Evolutionary conservation across 2,888 invertebrate species (phyloP).

Genomic region (Malthinus seriepunctatus): DNA sequence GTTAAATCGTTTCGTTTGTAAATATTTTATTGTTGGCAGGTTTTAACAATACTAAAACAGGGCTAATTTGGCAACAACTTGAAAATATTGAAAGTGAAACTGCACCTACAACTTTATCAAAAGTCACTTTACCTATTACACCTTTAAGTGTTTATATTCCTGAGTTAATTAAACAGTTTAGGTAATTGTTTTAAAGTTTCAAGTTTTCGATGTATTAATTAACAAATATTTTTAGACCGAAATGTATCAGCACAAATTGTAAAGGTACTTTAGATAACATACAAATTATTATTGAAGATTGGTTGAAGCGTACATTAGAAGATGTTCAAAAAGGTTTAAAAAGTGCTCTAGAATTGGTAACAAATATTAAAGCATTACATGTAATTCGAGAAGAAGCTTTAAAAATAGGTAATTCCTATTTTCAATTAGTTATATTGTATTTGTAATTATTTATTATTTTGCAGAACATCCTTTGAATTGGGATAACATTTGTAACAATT

Average conservation of each 20-base stretch:
- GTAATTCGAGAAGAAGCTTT: slow-evolving; percentile 72
- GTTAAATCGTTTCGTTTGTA: neutral
- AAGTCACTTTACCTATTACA: slow-evolving; percentile 47
- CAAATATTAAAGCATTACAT: slow-evolving; percentile 71
- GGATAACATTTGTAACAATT: slow-evolving; percentile 63
- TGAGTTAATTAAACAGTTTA: slow-evolving; percentile 51
- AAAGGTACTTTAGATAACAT: slow-evolving; percentile 2
- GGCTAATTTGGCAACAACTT: slow-evolving; percentile 52
- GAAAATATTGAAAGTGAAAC: slow-evolving; percentile 47
- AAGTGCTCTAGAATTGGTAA: slow-evolving; percentile 65
- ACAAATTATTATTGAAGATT: slow-evolving; percentile 57
- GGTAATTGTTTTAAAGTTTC: slow-evolving; percentile 39
- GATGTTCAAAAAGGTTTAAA: slow-evolving; percentile 62
- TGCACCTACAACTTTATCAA: slow-evolving; percentile 48
- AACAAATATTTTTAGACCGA: slow-evolving; percentile 38
- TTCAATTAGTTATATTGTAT: neutral
- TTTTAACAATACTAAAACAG: slow-evolving; percentile 43
- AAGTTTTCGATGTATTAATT: neutral
- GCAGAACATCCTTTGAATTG: slow-evolving; percentile 66
- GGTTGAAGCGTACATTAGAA: slow-evolving; percentile 66
- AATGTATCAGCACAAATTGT: slow-evolving; percentile 34
- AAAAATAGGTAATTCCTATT: slow-evolving; percentile 57
- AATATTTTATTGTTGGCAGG: slow-evolving; percentile 31
- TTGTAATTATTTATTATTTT: slow-evolving; percentile 30
- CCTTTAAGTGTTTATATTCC: slow-evolving; percentile 50